Evolutionary conservation across 2,113 vertebrate genomes (phyloP), one percentile per base, ranked within the genome.

Genomic region (Empidonax alnorum): DNA sequence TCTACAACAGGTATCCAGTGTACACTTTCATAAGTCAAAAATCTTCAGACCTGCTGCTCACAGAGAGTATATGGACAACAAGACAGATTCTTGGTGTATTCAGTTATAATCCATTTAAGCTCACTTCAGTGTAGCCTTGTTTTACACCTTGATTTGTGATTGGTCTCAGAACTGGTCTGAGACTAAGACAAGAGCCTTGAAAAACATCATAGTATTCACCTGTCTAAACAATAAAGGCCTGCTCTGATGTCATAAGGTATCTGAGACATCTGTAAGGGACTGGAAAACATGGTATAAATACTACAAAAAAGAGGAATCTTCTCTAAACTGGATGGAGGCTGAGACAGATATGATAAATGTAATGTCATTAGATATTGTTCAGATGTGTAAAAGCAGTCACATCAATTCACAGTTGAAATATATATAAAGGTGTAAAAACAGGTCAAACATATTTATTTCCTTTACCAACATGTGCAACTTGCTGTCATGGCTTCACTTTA

Each of bases 1-100:
- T 78, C 15, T 53, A 39, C 16, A 42, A 18, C 4, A 6, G 31
- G 14, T 33, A 53, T 3, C 2, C 0, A 3, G 33, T 33, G 28
- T 9, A 59, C 1, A 3, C 10, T 74, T 81, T 53, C 35, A 12
- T 13, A 30, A 78, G 19, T 42, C 14, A 39, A 39, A 68, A 78
- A 21, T 35, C 35, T 80, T 71, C 73, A 71, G 42, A 63, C 9
- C 55, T 74, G 23, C 8, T 56, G 23, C 16, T 59, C 25, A 28
- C 33, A 56, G 3, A 49, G 28, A 59, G 6, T 14, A 1, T 14
- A 25, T 41, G 16, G 50, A 84, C 53, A 65, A 31, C 5, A 46
- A 66, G 7, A 28, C 10, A 42, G 7, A 66, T 69, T 80, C 30
- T 68, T 44, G n/a, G 31, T 35, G 15, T 53, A 16, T 55, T 81